Evolutionary conservation across 2,113 vertebrate species (phyloP), one percentile per base, ranked within the genome.

Genomic region (Odocoileus virginianus): DNA sequence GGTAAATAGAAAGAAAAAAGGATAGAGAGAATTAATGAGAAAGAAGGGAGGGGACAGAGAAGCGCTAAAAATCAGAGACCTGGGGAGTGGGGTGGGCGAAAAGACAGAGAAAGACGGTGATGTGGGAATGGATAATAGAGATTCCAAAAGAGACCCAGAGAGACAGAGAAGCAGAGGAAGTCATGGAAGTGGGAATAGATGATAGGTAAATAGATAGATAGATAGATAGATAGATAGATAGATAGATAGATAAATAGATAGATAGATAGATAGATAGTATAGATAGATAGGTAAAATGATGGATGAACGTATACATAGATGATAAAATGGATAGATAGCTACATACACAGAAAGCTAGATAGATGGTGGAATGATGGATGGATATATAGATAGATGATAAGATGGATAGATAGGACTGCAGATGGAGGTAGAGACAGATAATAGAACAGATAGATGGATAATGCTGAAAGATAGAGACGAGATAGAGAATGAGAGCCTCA

Each of bases 81-180:
- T 19, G 60, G 2, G 5, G 0, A 1, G n/a, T 3, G 0, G 1
- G 15, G 0, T 36, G 11, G 5, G 28, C 6, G 55, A 14, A 57
- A 57, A 57, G 6, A 81, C 3, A 3, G 9, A 67, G 64, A 55
- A 92, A n/a, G 36, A n/a, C 6, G 14, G 25, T 40, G 16, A 27
- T 47, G 4, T 71, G 21, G 61, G 47, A 2, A 3, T 1, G 6
- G 60, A 19, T 40, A 27, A 57, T 7, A 50, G 61, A n/a, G 40
- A 47, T 57, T 5, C 30, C 15, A 17, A 13, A 25, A 67, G 47
- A 54, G 58, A 21, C 3, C 45, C 40, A 67, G 45, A 6, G 57
- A 81, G 25, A 82, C 47, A 11, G 2, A 43, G 79, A 83, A 33
- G 19, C 47, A 43, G n/a, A 36, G 64, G 14, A 30, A 58, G 60